phyloP scores from a whole-genome alignment of 2,113 vertebrate species.

The Psettodes erumei region DNA sequence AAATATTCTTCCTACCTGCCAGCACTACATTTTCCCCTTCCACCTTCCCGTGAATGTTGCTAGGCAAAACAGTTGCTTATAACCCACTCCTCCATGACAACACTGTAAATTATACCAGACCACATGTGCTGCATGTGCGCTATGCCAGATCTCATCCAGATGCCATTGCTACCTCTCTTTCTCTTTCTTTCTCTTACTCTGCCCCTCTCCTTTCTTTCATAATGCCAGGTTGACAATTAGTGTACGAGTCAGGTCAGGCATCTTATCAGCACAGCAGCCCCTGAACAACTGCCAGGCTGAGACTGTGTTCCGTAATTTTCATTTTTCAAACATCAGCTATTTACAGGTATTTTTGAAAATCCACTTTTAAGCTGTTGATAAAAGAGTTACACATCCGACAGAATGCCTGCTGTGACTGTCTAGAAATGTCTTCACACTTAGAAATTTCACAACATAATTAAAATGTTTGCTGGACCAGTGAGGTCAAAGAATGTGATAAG shows the following conservation, averaged over 20 bases:
- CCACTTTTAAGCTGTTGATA: not conserved
- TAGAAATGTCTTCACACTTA: not conserved
- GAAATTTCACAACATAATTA: not conserved
- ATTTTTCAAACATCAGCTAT: not conserved
- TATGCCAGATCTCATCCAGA: conserved; percentile 74
- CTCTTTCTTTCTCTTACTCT: conserved; percentile 25
- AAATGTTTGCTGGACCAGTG: conserved; percentile 2
- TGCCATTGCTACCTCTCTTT: conserved; percentile 55
- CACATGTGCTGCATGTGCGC: conserved; percentile 72
- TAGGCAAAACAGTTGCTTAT: conserved; percentile 78
- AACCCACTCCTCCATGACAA: conserved; percentile 73
- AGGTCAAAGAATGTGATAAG: conserved; percentile 11
- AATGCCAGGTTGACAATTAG: conserved; percentile 13
- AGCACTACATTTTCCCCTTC: conserved; percentile 74
- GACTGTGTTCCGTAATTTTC: not conserved
- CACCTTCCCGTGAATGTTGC: conserved; percentile 76
- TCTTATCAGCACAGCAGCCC: not conserved
- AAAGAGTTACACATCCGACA: not conserved
- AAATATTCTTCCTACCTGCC: conserved; percentile 76
- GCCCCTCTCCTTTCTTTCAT: conserved; percentile 29
- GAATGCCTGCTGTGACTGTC: not conserved
- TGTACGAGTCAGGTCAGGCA: conserved; percentile 19
- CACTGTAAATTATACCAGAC: conserved; percentile 79
- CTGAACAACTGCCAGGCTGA: not conserved
- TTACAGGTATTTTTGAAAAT: not conserved